phyloP scores from a whole-genome alignment of 2,797 vertebrate genomes.

The Leuciscus waleckii region DNA sequence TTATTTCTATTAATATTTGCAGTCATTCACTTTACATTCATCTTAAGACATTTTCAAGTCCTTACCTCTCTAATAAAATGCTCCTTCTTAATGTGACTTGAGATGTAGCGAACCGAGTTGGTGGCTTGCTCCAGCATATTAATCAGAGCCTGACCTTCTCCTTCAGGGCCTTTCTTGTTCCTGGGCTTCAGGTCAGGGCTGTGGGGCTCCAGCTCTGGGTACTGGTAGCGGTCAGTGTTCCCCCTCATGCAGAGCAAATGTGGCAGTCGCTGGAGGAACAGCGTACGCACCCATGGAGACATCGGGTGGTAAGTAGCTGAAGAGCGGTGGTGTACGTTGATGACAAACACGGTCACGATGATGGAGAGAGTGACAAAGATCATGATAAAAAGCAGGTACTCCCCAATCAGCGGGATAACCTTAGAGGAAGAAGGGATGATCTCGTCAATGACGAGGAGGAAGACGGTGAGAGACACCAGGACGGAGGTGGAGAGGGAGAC shows the following conservation, averaged over 20 bases:
- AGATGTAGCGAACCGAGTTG: slow-evolving; percentile 93
- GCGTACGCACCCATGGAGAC: slow-evolving; percentile 95
- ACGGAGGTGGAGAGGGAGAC: slow-evolving; percentile 95
- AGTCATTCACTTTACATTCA: neutral
- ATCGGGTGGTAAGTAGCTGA: slow-evolving; percentile 95
- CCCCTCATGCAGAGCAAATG: slow-evolving; percentile 91
- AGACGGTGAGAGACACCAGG: slow-evolving; percentile 96
- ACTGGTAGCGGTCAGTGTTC: slow-evolving; percentile 86
- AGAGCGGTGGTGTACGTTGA: slow-evolving; percentile 96
- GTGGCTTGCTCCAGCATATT: slow-evolving; percentile 91
- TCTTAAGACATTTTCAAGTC: neutral
- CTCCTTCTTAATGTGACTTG: slow-evolving; percentile 92
- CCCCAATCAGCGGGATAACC: slow-evolving; percentile 95
- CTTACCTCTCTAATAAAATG: slow-evolving; percentile 93
- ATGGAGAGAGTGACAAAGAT: slow-evolving; percentile 98
- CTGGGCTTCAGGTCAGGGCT: slow-evolving; percentile 75
- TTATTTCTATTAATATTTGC: neutral
- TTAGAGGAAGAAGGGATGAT: slow-evolving; percentile 98
- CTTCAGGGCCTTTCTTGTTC: slow-evolving; percentile 45
- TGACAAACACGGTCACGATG: slow-evolving; percentile 95
- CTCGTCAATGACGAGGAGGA: slow-evolving; percentile 96
- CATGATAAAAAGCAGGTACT: slow-evolving; percentile 98
- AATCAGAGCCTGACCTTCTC: slow-evolving; percentile 76
- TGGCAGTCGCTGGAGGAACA: slow-evolving; percentile 93
- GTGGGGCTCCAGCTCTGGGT: slow-evolving; percentile 78